Evolutionary conservation across 2,113 vertebrate genomes (phyloP).

Genomic region (Peromyscus californicus): DNA sequence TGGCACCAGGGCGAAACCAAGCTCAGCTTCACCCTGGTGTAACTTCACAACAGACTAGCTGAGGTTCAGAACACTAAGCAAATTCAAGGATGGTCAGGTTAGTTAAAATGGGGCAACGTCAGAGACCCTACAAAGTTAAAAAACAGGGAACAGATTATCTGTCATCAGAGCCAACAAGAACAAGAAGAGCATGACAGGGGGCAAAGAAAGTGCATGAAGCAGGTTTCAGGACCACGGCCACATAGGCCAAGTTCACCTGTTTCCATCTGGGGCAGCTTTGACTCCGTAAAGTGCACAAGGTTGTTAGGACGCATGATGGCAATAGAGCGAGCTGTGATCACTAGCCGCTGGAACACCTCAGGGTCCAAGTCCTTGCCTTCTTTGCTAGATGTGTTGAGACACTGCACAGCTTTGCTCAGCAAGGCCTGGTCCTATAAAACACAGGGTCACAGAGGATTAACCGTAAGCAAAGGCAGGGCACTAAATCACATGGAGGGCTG

Average conservation of each 20-base stretch:
- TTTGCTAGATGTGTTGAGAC: constrained; percentile 93
- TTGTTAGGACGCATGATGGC: constrained; percentile 99
- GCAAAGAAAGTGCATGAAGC: neutral
- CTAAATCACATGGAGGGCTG: neutral
- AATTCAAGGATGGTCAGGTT: constrained; percentile 12
- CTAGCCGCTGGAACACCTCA: constrained; percentile 97
- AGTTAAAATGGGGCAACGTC: neutral
- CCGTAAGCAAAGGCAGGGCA: neutral
- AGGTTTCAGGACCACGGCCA: constrained; percentile 73
- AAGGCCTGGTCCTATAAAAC: constrained; percentile 95
- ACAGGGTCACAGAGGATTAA: constrained; percentile 7
- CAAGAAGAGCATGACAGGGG: neutral
- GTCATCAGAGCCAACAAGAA: constrained; percentile 19
- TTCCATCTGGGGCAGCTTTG: constrained; percentile 91
- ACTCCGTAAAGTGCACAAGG: constrained; percentile 97
- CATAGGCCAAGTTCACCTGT: constrained; percentile 88
- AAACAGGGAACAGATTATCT: neutral
- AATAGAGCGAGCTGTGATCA: constrained; percentile 98
- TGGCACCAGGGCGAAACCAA: neutral
- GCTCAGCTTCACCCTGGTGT: neutral
- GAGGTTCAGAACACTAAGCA: neutral
- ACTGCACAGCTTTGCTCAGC: constrained; percentile 98
- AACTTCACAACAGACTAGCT: neutral
- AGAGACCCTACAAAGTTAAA: neutral
- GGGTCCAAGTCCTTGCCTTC: constrained; percentile 97